phyloP scores from a whole-genome alignment of 2,888 invertebrate species.

The Dermolepida albohirtum region DNA sequence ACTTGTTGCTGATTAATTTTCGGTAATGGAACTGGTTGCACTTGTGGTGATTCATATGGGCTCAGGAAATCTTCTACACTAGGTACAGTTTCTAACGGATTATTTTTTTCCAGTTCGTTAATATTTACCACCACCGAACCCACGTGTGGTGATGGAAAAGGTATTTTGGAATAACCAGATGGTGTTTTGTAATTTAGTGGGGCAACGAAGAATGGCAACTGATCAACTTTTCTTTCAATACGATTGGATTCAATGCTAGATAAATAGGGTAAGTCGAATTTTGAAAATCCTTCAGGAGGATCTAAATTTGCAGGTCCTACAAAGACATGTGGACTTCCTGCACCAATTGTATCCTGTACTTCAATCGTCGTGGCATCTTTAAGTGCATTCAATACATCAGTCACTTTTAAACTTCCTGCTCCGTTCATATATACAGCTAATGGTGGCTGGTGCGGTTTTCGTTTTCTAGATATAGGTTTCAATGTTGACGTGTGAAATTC shows the following conservation, averaged over 20 bases:
- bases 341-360: constrained; percentile 79
- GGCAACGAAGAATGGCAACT: constrained; percentile 86
- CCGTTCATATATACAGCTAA: constrained; percentile 83
- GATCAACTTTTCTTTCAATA: constrained; percentile 77
- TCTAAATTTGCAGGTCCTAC: constrained; percentile 83
- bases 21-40: background rate
- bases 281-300: constrained; percentile 78
- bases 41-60: background rate
- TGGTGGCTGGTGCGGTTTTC: constrained; percentile 86
- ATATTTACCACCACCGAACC: constrained; percentile 78
- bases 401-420: constrained; percentile 70
- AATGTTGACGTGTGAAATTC: constrained; percentile 65
- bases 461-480: constrained; percentile 67
- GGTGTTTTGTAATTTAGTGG: constrained; percentile 88
- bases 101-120: constrained; percentile 21
- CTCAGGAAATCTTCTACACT: constrained; percentile 31
- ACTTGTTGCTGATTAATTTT: constrained; percentile 3
- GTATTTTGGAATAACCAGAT: constrained; percentile 85
- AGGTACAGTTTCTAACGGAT: constrained; percentile 9
- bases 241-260: constrained; percentile 77
- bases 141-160: constrained; percentile 87
- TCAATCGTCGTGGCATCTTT: constrained; percentile 80
- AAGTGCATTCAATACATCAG: constrained; percentile 77
- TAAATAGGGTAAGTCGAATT: constrained; percentile 86
- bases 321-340: constrained; percentile 80